phyloP scores from a whole-genome alignment of 2,113 vertebrate species.

The Pseudopodoces humilis region DNA sequence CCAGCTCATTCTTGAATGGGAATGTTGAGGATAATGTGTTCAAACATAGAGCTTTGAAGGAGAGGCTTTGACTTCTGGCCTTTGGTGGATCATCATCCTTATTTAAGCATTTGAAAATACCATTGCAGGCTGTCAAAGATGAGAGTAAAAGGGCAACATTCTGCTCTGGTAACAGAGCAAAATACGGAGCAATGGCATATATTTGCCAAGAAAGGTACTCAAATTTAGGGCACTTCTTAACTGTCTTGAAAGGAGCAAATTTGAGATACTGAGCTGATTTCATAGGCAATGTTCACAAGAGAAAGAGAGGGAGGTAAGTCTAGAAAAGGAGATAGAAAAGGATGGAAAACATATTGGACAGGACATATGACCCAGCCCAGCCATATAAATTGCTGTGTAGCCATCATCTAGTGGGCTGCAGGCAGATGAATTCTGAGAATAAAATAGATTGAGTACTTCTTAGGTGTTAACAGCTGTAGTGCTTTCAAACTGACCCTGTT shows the following conservation, averaged over 20 bases:
- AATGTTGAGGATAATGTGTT: not conserved
- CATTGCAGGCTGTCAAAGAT: not conserved
- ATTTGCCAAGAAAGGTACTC: not conserved
- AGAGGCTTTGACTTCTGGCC: not conserved
- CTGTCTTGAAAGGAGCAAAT: not conserved
- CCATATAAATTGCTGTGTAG: not conserved
- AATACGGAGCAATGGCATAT: rapidly evolving
- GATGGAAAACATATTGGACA: not conserved
- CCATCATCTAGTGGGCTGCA: not conserved
- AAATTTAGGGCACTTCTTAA: not conserved
- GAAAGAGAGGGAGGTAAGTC: not conserved
- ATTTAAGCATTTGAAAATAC: not conserved
- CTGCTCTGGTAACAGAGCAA: not conserved
- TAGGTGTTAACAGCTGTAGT: not conserved
- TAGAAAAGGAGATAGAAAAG: not conserved
- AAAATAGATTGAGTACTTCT: not conserved
- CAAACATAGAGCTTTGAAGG: not conserved
- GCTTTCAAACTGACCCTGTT: not conserved
- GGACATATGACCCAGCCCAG: no score
- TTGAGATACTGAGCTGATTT: not conserved
- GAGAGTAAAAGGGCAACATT: not conserved
- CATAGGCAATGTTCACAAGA: not conserved
- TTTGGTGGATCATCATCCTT: not conserved
- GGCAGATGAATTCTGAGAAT: not conserved
- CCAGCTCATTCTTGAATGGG: not conserved